Evolutionary conservation across 2,797 vertebrate genomes (phyloP).

Genomic region (Aratinga solstitialis): DNA sequence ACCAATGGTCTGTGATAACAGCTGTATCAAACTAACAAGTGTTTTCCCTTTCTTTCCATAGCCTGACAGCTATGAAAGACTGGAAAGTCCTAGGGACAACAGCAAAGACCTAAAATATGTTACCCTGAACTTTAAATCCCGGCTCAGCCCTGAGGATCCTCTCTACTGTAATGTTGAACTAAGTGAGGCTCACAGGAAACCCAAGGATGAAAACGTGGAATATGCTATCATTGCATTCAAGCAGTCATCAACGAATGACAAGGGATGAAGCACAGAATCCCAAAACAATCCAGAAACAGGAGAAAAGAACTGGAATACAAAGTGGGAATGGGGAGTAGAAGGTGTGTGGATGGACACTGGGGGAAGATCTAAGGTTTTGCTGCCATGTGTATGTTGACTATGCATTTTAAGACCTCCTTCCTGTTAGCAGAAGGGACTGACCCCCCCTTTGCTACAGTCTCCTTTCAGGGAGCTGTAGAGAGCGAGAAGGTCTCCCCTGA

Average conservation of each 20-base stretch:
- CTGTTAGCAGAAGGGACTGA: background rate
- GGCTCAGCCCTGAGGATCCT: background rate
- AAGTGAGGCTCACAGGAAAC: background rate
- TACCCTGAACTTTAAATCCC: background rate
- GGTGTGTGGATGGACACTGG: background rate
- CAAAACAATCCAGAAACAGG: background rate
- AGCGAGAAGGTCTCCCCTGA: background rate
- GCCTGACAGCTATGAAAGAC: background rate
- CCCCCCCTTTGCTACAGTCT: background rate
- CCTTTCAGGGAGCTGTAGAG: background rate
- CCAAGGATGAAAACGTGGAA: background rate
- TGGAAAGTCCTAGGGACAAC: background rate
- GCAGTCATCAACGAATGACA: rapidly evolving
- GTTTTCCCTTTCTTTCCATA: background rate
- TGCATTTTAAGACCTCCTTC: background rate
- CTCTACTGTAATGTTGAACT: constrained; percentile 14
- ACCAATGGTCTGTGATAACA: background rate
- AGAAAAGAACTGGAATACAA: background rate
- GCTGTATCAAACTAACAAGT: background rate
- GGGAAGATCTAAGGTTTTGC: background rate
- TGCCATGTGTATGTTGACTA: background rate
- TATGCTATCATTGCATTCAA: background rate
- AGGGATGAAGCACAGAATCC: background rate
- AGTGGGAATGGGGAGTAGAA: background rate
- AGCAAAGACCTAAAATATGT: background rate